Evolutionary conservation across 1,140 invertebrate species (phyloP), one percentile per base, ranked within the genome.

Genomic region (Agrilus planipennis): DNA sequence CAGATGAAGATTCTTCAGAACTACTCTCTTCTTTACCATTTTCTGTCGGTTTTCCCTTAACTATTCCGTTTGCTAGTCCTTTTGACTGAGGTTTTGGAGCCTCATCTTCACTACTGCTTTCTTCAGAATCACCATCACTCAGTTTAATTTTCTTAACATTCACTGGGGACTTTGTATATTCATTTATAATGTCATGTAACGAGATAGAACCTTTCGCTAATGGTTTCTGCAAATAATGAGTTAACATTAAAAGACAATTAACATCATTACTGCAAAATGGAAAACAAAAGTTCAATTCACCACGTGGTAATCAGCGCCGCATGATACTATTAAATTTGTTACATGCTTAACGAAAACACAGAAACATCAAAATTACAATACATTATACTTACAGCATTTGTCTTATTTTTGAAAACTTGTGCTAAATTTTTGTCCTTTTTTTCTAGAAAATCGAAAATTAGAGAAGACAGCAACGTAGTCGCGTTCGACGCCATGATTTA

Each of bases 1-100:
- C 41, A 15, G 34, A 37, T 9, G 50, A 52, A 21, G 46, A 46
- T 6, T 63, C 60, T 3, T 68, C 67, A 12, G 60, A 62, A 30
- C 58, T 64, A 2, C 60, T 61, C 35, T 65, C 53, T 41, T 50
- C 29, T 25, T 44, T 44, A n/a, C n/a, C n/a, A 11, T 27, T 29
- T 9, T n/a, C 23, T 6, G 23, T 21, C 11, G 37, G 14, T 34
- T 44, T 45, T 4, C 14, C n/a, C 7, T n/a, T 14, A 12, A 21
- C 10, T 25, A 34, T 27, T n/a, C 23, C 34, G 5, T 12, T 12
- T 4, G 18, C 14, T 30, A 19, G 17, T 15, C 30, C 14, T 32
- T 16, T 25, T 45, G 47, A 41, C 12, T 45, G 10, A 6, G 36
- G 3, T 4, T 38, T 38, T n/a, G 7, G 7, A 25, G 17, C 16